phyloP scores from a whole-genome alignment of 2,888 invertebrate genomes.

The Apomyelois bistriatella region DNA sequence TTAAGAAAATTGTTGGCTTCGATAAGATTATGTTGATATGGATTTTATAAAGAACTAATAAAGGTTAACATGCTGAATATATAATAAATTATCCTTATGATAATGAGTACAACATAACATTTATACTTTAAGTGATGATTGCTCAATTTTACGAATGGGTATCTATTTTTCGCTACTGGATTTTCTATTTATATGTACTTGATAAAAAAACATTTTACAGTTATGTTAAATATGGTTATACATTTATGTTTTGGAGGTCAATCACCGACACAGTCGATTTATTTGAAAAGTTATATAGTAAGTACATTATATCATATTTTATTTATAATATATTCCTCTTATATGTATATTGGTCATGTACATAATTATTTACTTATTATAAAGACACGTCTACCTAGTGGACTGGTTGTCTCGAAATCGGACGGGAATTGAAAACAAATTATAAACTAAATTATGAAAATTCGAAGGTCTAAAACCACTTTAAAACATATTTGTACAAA shows the following conservation, averaged over 20 bases:
- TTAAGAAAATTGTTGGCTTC: slow-evolving; percentile 31
- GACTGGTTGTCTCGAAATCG: slow-evolving; percentile 39
- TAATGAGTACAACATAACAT: slow-evolving; percentile 66
- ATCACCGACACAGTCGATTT: not conserved
- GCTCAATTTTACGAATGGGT: slow-evolving; percentile 69
- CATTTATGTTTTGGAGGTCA: not conserved
- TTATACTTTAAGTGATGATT: slow-evolving; percentile 68
- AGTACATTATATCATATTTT: not conserved
- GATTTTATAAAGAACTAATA: slow-evolving; percentile 17
- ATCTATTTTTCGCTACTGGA: slow-evolving; percentile 29
- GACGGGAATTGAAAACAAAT: slow-evolving; percentile 57
- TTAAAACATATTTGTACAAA: slow-evolving; percentile 44
- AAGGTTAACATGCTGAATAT: slow-evolving; percentile 31
- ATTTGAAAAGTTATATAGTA: too few species aligned
- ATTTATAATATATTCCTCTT: not conserved
- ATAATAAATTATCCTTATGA: slow-evolving; percentile 54
- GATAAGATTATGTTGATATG: slow-evolving; percentile 21
- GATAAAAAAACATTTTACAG: not conserved
- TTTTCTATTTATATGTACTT: slow-evolving; percentile 18
- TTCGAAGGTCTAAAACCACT: slow-evolving; percentile 26
- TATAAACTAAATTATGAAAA: slow-evolving; percentile 35
- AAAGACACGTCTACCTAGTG: slow-evolving; percentile 19
- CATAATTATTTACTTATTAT: slow-evolving; percentile 23
- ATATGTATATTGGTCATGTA: slow-evolving; percentile 12
- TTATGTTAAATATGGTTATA: not conserved